phyloP scores from a whole-genome alignment of 2,113 vertebrate genomes.

The Thomomys bottae region DNA sequence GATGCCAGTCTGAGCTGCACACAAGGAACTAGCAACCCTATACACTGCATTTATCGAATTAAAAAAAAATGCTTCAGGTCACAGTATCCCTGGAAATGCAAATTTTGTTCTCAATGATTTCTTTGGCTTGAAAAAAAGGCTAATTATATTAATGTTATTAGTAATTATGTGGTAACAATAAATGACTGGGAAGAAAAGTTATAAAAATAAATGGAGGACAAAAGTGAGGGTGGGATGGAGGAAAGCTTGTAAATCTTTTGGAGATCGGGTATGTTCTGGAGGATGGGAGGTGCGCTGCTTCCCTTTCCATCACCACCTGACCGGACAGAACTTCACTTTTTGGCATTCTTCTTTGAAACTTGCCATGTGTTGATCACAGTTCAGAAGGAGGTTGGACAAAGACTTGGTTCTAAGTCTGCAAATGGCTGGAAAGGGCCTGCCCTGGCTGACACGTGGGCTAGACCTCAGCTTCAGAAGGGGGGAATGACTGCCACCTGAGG shows the following conservation, averaged over 20 bases:
- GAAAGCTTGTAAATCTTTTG: neutral
- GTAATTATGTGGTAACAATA: neutral
- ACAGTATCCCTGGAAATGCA: conserved; percentile 54
- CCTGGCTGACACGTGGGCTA: neutral
- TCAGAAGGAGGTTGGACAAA: neutral
- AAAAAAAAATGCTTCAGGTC: conserved; percentile 71
- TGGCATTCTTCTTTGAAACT: neutral
- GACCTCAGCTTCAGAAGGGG: neutral
- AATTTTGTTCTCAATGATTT: conserved; percentile 50
- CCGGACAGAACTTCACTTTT: neutral
- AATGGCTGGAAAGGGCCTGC: neutral
- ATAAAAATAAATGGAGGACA: neutral
- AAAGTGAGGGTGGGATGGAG: neutral
- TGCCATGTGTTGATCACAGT: neutral
- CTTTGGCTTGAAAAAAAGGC: conserved; percentile 55
- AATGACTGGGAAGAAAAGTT: conserved; percentile 7
- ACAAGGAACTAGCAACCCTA: neutral
- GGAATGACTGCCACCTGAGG: no score
- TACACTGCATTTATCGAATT: conserved; percentile 36
- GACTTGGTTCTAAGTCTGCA: neutral
- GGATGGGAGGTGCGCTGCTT: neutral
- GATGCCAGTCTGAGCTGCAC: neutral
- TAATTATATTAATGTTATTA: conserved; percentile 37
- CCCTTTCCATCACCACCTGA: neutral
- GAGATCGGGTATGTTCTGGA: neutral